phyloP scores from a whole-genome alignment of 2,888 invertebrate genomes.

The Mesorhabditis sp. region DNA sequence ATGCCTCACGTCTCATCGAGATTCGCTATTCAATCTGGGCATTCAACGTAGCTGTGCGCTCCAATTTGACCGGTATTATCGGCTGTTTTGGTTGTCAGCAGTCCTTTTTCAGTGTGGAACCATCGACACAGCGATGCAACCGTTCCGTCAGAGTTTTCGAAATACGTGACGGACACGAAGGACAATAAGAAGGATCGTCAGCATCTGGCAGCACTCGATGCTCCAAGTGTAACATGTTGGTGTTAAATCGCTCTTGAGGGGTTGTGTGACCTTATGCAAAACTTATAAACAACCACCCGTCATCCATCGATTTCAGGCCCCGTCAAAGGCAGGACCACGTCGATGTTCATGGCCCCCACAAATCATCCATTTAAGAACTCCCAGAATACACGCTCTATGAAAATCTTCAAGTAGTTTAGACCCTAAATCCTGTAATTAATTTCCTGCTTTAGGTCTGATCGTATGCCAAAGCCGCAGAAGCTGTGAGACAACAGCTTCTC shows the following conservation, averaged over 20 bases:
- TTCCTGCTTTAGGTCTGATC: too few relatives aligned
- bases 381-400: background rate
- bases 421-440: too few relatives aligned
- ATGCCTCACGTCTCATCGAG: slow-evolving; percentile 70
- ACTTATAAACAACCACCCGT: too few relatives aligned
- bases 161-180: slow-evolving; percentile 43
- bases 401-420: background rate
- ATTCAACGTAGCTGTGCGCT: slow-evolving; percentile 18
- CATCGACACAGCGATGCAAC: background rate
- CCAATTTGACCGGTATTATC: slow-evolving; percentile 1
- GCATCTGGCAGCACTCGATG: background rate
- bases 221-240: background rate
- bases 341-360: background rate
- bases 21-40: slow-evolving; percentile 61
- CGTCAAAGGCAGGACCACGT: background rate
- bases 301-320: background rate
- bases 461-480: too few relatives aligned
- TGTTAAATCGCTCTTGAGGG: background rate
- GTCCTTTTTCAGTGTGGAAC: too few relatives aligned
- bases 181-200: slow-evolving; percentile 21
- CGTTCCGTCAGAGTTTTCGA: slow-evolving; percentile 39
- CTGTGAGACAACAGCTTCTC: too few relatives aligned
- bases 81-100: background rate
- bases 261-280: too few relatives aligned
- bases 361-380: background rate